phyloP scores from a whole-genome alignment of 2,888 invertebrate species.

The Dugesia japonica region DNA sequence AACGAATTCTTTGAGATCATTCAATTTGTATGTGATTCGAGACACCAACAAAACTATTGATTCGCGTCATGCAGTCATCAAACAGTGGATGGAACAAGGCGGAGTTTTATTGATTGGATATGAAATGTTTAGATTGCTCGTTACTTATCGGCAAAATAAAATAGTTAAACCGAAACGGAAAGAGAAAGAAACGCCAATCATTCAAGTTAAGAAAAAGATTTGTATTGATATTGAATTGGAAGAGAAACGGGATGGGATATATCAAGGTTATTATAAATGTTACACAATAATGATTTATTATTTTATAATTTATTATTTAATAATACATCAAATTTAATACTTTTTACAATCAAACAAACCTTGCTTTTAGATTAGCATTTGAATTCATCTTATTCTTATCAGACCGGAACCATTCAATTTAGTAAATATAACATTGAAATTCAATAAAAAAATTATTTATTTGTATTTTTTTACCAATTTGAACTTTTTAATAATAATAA shows the following conservation, averaged over 20 bases:
- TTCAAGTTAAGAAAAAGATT: conserved; percentile 38
- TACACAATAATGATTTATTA: not conserved
- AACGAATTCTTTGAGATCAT: conserved; percentile 43
- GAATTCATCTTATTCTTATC: too few relatives aligned
- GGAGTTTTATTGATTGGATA: conserved; percentile 90
- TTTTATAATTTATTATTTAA: not conserved
- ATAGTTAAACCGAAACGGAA: conserved; percentile 21
- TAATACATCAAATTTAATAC: not conserved
- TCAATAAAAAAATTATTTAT: too few relatives aligned
- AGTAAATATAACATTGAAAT: too few relatives aligned
- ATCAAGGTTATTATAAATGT: conserved; percentile 52
- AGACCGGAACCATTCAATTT: too few relatives aligned
- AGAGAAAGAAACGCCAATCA: not conserved
- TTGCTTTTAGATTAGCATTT: not conserved
- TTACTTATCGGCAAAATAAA: conserved; percentile 42
- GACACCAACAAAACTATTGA: conserved; percentile 74
- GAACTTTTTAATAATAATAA: too few relatives aligned
- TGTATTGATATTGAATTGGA: conserved; percentile 49
- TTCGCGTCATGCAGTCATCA: conserved; percentile 28
- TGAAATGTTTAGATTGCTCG: conserved; percentile 77
- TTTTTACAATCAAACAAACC: not conserved
- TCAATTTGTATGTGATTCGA: conserved; percentile 72
- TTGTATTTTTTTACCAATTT: too few relatives aligned
- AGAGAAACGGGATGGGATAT: conserved; percentile 40
- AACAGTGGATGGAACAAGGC: conserved; percentile 67